A percentile compares a stretch with the other conserved stretches of the same genome.
These are phyloP conservation scores for Phrynocephalus vlangalii DNA, from an alignment of 2,797 vertebrate genomes.

Conservation along the genomic window DNA sequence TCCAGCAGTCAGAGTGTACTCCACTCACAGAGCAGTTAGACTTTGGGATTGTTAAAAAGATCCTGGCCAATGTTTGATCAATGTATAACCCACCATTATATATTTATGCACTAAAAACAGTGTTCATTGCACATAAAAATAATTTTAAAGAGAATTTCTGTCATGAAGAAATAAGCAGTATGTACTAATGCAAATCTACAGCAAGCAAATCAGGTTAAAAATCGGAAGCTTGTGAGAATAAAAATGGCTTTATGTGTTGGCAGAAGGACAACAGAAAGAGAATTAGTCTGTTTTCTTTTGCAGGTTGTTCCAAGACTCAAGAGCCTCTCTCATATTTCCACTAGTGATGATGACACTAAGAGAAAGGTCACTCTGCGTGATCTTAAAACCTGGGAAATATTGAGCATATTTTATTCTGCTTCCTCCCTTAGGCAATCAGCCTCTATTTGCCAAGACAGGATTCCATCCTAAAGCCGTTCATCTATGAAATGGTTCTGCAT, in stretches of 20 bases:
- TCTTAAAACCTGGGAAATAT: neutral
- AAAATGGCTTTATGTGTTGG: neutral
- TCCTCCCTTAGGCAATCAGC: slow-evolving; percentile 89
- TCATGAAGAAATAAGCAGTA: neutral
- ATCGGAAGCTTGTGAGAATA: neutral
- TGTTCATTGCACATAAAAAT: neutral
- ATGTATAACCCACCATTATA: neutral
- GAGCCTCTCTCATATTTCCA: neutral
- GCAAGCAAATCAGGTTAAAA: neutral
- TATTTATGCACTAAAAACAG: neutral
- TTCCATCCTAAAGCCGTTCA: slow-evolving; percentile 92
- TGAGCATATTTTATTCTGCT: slow-evolving; percentile 19
- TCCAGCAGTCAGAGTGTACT: too few relatives aligned
- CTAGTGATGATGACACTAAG: too few relatives aligned
- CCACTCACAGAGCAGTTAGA: too few relatives aligned
- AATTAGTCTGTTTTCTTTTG: neutral
- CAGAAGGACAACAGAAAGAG: neutral
- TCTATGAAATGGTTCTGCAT: slow-evolving; percentile 99
- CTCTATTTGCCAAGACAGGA: slow-evolving; percentile 95
- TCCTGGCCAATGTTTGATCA: neutral
- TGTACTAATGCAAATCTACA: neutral
- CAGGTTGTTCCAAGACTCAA: neutral
- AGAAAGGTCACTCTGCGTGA: too few relatives aligned
- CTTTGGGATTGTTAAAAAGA: too few relatives aligned
- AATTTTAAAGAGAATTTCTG: neutral